Evolutionary conservation across 2,797 vertebrate genomes (phyloP), one percentile per base, ranked within the genome.

Genomic region (Labeo calbasu): DNA sequence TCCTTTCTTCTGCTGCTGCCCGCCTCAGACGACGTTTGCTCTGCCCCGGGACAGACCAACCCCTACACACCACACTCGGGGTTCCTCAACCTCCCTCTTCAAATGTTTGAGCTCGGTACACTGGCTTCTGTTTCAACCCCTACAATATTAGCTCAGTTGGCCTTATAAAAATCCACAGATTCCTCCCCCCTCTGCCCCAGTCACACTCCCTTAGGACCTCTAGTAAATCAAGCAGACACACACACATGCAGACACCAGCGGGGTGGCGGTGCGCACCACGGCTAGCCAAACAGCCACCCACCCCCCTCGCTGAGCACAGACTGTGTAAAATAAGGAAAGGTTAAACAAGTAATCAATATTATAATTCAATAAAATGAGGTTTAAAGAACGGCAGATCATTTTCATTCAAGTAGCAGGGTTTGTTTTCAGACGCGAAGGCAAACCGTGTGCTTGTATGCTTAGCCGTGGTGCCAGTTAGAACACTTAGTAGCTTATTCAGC

Each of bases 51-150:
- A 92, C 98, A 99, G 95, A 96, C 96, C 95, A 98, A 98, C 95
- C 96, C 97, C 92, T 98, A 98, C 96, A 96, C 95, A 90, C 95
- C 94, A 21, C 96, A 97, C 93, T 96, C 97, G 78, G 97, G 97
- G 86, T 99, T 99, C 95, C 97, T 99, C 91, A 97, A 99, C 95
- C 96, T 99, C 90, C 98, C 98, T 85, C 96, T 99, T 94, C 98
- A 99, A 95, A 99, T 98, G 97, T 99, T 99, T 91, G 98, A 99
- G 94, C 96, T 99, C 13, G 98, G 98, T 99, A 97, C 94, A 95
- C 93, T 95, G 95, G 92, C 95, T 95, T 89, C 88, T 94, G 92
- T 93, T 95, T 94, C 94, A 93, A 95, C 94, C 88, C 79, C 78
- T 95, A 95, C 94, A 95, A 95, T 96, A 96, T 95, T 95, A 96